Conservation (phyloP, 92 coral and sea anemone species). For the Micromussa lordhowensis region DNA sequence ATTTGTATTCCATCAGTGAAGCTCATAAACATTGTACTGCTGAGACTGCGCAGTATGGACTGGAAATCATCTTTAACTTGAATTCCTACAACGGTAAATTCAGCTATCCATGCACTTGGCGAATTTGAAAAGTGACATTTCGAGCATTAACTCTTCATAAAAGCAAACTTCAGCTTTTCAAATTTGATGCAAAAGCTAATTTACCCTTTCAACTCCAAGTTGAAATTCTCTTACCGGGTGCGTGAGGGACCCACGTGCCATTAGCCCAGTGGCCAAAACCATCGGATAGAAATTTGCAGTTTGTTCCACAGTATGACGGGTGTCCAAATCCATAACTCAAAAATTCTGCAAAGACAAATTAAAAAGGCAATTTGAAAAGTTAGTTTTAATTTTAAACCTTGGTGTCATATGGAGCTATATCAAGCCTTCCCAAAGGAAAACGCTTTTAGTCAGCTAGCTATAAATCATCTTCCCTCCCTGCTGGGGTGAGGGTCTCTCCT, state of each 20-base stretch:
- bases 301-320: slow-evolving; percentile 72
- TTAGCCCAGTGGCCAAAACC: slow-evolving; percentile 94
- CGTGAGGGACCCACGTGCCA: slow-evolving; percentile 83
- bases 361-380: not conserved
- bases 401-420: no score
- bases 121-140: not conserved
- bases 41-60: not conserved
- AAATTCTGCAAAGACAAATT: slow-evolving; percentile 58
- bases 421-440: no score
- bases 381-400: not conserved
- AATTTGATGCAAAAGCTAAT: not conserved
- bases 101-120: not conserved
- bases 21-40: not conserved
- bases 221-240: slow-evolving; percentile 62
- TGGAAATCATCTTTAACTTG: no score
- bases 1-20: no score
- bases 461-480: no score
- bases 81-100: no score
- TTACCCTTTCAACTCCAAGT: not conserved
- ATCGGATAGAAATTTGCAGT: slow-evolving; percentile 83
- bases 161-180: not conserved
- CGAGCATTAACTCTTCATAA: not conserved
- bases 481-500: no score
- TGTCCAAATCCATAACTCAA: slow-evolving; percentile 78
- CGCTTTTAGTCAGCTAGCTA: no score